Base-by-base conservation (phyloP, 2,113 vertebrate species). In the Vidua macroura region DNA sequence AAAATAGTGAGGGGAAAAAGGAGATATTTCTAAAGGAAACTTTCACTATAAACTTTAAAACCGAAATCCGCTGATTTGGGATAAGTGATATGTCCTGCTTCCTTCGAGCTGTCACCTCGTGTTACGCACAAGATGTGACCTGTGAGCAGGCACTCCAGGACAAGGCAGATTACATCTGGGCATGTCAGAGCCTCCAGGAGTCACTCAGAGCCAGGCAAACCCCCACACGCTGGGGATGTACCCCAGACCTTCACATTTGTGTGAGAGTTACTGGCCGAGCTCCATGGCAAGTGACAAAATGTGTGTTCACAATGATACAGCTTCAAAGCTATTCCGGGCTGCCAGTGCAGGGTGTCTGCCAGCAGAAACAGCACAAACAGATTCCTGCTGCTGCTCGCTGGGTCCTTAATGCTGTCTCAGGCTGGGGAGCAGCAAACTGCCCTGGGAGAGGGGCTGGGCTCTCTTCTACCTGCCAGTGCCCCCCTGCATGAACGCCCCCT, bases 91-190 rank as follows among this genome's bases (percentile, higher is more conserved):
- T 0, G 75, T 85, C 55, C 93, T 64, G 55, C 85, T 95, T 91
- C 90, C 95, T 91, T 63, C 7, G 7, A 23, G 4, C 55, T 2
- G 70, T 83, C 94, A 88, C 75, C 74, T 52, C 25, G 13, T 25
- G 67, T 93, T 94, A 92, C 64, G 35, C 76, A 95, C 79, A 3
- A 96, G 95, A 93, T 95, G 92, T 95, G 88, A 93, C 94, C 76
- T 30, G 68, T 41, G 75, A 67, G 83, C 85, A 21, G 9, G 51
- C 72, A 22, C 75, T 59, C 35, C 64, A 74, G 79, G n/a, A n/a
- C 43, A 15, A 19, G 39, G 41, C 56, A 93, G 96, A 90, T 96
- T 82, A 60, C 60, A 95, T 59, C 93, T 85, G 23, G 12, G 27
- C 78, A 77, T 8, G 6, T 62, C 86, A 92, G 84, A 82, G 72